Evolutionary conservation across 2,888 invertebrate genomes (phyloP).

Genomic region (Drosophila stalkeri): DNA sequence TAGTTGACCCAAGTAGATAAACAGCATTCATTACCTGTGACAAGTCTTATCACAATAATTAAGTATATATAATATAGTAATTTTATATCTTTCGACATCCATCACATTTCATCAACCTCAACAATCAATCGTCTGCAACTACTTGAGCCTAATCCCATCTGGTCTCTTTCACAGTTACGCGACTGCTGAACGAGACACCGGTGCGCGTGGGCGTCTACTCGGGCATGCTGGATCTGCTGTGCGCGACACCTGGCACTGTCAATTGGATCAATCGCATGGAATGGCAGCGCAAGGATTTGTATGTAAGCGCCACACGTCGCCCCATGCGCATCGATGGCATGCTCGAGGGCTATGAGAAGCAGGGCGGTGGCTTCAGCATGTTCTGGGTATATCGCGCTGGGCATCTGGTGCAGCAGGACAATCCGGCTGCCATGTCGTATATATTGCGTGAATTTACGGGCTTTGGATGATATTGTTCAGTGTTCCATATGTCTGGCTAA

Average conservation of each 20-base stretch:
- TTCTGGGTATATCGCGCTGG: constrained; percentile 84
- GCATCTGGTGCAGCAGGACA: constrained; percentile 88
- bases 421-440: constrained; percentile 88
- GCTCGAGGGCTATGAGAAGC: constrained; percentile 91
- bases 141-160: background rate
- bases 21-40: background rate
- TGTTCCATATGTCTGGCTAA: background rate
- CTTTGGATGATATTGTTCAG: constrained; percentile 45
- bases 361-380: constrained; percentile 85
- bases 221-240: constrained; percentile 94
- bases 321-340: constrained; percentile 87
- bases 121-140: background rate
- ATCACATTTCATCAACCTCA: background rate
- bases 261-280: constrained; percentile 91
- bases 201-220: constrained; percentile 90
- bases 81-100: background rate
- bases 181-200: constrained; percentile 89
- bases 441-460: constrained; percentile 86
- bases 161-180: constrained; percentile 87
- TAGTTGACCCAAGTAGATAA: too few relatives aligned
- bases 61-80: background rate
- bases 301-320: constrained; percentile 86
- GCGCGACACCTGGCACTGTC: constrained; percentile 91
- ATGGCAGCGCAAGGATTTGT: constrained; percentile 88
- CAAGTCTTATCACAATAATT: background rate